A percentile compares a stretch with the other conserved stretches of the same genome.
These are phyloP conservation scores for Drosophila sp. DNA, from an alignment of 1,140 invertebrate species.

Conservation along the genomic window DNA sequence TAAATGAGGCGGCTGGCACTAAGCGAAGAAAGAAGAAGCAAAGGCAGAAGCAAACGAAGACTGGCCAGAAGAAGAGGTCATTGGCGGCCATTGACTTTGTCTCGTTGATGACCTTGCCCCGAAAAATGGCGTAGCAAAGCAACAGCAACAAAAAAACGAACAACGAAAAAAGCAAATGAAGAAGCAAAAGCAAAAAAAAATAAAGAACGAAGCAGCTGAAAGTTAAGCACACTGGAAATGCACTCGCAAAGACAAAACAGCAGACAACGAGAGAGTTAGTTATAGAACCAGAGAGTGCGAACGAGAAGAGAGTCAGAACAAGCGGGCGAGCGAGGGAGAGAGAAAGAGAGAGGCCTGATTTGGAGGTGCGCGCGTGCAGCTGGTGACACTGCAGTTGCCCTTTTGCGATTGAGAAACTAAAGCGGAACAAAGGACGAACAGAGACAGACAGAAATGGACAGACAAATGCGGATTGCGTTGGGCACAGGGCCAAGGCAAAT, in stretches of 20 bases:
- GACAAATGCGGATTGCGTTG: constrained; percentile 27
- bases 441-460: constrained; percentile 1
- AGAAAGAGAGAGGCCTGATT: constrained; percentile 1
- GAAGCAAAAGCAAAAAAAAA: constrained; percentile 22
- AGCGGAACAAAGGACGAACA: constrained; percentile 49
- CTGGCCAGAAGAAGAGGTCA: constrained; percentile 76
- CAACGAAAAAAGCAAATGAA: constrained; percentile 5
- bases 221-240: constrained; percentile 50
- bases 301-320: background rate
- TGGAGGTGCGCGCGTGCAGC: constrained; percentile 61
- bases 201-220: constrained; percentile 41
- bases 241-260: constrained; percentile 46
- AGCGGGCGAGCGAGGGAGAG: background rate
- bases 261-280: constrained; percentile 9
- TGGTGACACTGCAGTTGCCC: constrained; percentile 62
- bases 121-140: constrained; percentile 79
- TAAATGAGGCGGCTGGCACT: constrained; percentile 65
- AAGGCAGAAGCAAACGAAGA: constrained; percentile 22
- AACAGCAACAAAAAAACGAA: constrained; percentile 30
- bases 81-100: constrained; percentile 84
- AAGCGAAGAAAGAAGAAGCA: constrained; percentile 39
- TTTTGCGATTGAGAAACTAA: constrained; percentile 42
- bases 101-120: constrained; percentile 84
- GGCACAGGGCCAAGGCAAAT: constrained; percentile 75
- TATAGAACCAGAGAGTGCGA: constrained; percentile 7